phyloP scores from a whole-genome alignment of 1,140 invertebrate genomes.

The Zaprionus ornatus region DNA sequence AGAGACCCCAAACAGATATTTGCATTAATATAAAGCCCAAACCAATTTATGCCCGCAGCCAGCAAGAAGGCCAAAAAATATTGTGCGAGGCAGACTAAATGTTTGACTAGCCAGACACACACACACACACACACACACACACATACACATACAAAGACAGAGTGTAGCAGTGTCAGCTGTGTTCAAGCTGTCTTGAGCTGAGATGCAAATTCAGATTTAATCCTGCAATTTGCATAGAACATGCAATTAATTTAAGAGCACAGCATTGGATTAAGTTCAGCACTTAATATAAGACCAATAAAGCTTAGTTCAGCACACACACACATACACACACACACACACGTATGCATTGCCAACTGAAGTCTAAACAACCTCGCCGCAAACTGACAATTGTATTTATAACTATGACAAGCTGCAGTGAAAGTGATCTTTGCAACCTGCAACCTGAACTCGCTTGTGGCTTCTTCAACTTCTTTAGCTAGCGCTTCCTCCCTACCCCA shows the following conservation, averaged over 20 bases:
- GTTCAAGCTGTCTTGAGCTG: not conserved
- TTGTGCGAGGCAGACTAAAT: constrained; percentile 13
- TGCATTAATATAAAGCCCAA: constrained; percentile 79
- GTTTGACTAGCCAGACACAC: constrained; percentile 9
- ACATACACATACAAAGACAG: constrained; percentile 6
- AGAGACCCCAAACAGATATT: constrained; percentile 68
- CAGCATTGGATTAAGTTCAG: not conserved
- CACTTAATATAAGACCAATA: not conserved
- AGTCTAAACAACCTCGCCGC: constrained; percentile 9
- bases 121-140: constrained; percentile 22
- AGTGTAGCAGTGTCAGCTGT: not conserved
- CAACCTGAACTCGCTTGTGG: constrained; percentile 2
- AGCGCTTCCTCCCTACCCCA: not conserved
- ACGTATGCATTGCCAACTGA: not conserved
- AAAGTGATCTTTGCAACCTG: constrained; percentile 63
- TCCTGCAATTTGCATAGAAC: constrained; percentile 1
- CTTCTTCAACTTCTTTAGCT: not conserved
- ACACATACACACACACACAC: not conserved
- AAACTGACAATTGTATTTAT: constrained; percentile 15
- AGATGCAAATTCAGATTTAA: not conserved
- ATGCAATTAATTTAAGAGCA: constrained; percentile 3
- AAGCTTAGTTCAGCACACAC: not conserved
- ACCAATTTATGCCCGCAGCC: constrained; percentile 75
- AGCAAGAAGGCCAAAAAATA: constrained; percentile 25
- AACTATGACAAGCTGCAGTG: constrained; percentile 40